Evolutionary conservation across 2,797 vertebrate genomes (phyloP).

Genomic region (Oreochromis mossambicus): DNA sequence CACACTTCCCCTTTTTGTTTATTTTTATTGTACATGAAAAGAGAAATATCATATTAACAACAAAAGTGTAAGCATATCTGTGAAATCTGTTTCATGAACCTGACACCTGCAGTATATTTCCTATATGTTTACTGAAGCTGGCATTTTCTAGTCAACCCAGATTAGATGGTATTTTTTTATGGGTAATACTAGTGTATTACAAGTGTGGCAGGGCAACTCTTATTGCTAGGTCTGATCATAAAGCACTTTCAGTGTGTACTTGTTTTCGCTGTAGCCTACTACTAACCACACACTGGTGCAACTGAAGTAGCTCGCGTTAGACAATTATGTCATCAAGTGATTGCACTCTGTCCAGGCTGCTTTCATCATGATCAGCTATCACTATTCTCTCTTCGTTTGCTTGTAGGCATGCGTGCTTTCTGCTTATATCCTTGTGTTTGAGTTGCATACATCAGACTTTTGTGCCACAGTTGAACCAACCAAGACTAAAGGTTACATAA

Average conservation of each 20-base stretch:
- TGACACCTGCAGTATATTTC: background rate
- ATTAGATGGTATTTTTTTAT: background rate
- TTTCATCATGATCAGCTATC: conserved; percentile 8
- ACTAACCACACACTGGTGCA: conserved; percentile 55
- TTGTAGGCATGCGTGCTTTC: background rate
- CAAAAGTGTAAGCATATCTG: background rate
- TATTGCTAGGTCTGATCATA: background rate
- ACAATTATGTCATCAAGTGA: conserved; percentile 30
- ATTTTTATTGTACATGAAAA: background rate
- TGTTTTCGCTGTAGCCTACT: background rate
- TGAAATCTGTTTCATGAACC: background rate
- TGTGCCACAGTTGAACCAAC: background rate
- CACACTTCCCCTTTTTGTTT: background rate
- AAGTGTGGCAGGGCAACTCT: background rate
- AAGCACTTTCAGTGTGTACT: background rate
- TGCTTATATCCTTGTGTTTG: background rate
- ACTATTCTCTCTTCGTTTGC: background rate
- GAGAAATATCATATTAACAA: background rate
- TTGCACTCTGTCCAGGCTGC: background rate
- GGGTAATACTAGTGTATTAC: background rate
- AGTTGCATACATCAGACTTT: background rate
- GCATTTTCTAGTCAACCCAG: background rate
- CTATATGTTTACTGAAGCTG: background rate
- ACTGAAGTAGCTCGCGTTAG: conserved; percentile 3
- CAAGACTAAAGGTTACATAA: conserved; percentile 40